phyloP scores from a whole-genome alignment of 2,797 vertebrate species.

The Otolemur crassicaudatus region DNA sequence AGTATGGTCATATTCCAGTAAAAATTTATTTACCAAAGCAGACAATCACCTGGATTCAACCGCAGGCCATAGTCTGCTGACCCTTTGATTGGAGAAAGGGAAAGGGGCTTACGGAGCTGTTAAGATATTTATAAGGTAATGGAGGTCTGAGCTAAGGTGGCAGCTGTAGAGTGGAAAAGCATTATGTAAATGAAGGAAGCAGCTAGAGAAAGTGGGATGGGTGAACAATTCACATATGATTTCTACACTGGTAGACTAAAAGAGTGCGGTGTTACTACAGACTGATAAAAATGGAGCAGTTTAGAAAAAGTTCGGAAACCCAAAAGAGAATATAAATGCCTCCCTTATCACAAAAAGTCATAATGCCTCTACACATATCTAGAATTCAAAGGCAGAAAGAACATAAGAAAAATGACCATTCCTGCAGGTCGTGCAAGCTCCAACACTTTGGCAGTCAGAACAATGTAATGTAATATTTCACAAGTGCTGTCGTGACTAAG shows the following conservation, averaged over 20 bases:
- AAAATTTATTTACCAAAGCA: slow-evolving; percentile 4
- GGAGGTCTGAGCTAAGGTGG: background rate
- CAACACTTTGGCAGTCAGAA: background rate
- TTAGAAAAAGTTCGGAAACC: background rate
- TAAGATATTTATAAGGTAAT: background rate
- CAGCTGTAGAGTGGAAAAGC: background rate
- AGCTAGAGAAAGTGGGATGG: background rate
- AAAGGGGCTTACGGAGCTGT: background rate
- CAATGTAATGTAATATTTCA: background rate
- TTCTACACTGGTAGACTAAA: background rate
- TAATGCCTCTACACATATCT: background rate
- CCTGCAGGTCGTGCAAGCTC: background rate
- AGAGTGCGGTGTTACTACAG: background rate
- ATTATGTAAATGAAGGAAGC: background rate
- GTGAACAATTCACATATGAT: background rate
- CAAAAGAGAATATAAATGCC: background rate
- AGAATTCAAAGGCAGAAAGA: slow-evolving; percentile 26
- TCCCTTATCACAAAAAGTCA: background rate
- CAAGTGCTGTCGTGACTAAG: background rate
- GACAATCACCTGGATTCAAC: background rate
- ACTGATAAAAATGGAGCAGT: background rate
- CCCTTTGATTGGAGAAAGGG: background rate
- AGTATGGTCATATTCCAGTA: background rate
- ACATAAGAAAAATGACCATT: background rate
- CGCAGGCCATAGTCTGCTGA: background rate